Evolutionary conservation across 2,888 invertebrate genomes (phyloP).

Genomic region (Unio delphinus): DNA sequence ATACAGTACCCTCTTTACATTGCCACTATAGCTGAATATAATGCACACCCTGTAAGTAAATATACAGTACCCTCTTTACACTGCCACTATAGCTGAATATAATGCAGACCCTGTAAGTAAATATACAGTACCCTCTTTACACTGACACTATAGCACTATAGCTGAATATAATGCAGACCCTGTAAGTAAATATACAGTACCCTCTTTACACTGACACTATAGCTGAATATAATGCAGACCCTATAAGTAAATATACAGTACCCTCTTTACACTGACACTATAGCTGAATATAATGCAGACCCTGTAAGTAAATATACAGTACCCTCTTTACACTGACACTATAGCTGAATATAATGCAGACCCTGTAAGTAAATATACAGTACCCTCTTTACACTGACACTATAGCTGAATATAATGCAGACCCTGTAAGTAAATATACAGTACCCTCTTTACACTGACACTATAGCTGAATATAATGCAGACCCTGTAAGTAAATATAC

Average conservation of each 20-base stretch:
- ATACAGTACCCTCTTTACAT: slow-evolving; percentile 96
- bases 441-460: slow-evolving; percentile 83
- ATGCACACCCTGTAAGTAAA: slow-evolving; percentile 77
- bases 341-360: slow-evolving; percentile 90
- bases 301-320: slow-evolving; percentile 54
- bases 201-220: slow-evolving; percentile 96
- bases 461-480: slow-evolving; percentile 92
- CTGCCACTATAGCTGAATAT: slow-evolving; percentile 94
- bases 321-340: slow-evolving; percentile 80
- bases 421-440: slow-evolving; percentile 77
- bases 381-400: slow-evolving; percentile 98
- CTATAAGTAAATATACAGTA: slow-evolving; percentile 81
- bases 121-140: background rate
- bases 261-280: slow-evolving; percentile 95
- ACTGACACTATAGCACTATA: slow-evolving; percentile 90
- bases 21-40: slow-evolving; percentile 93
- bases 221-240: slow-evolving; percentile 89
- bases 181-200: slow-evolving; percentile 79
- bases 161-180: slow-evolving; percentile 87
- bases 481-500: slow-evolving; percentile 66
- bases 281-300: slow-evolving; percentile 90
- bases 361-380: slow-evolving; percentile 73
- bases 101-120: slow-evolving; percentile 76
- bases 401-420: slow-evolving; percentile 91
- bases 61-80: slow-evolving; percentile 94